Conservation (phyloP, 2,888 invertebrate species). For the Apocheima hispidaria region DNA sequence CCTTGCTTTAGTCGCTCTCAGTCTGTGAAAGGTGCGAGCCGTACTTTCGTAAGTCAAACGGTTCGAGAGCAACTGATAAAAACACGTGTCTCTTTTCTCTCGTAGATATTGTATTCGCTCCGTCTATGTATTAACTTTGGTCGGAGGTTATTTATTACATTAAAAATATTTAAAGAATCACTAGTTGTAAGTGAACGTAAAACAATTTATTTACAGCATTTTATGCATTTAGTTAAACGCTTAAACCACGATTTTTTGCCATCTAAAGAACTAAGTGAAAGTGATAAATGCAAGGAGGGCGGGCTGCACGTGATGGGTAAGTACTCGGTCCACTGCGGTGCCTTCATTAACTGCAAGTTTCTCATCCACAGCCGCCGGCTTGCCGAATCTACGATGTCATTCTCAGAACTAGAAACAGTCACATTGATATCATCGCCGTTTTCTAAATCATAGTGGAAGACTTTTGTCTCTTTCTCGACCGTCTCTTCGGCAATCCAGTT, state of each 20-base stretch:
- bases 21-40: too few species aligned
- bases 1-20: too few species aligned
- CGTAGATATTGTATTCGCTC: too few species aligned
- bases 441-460: constrained; percentile 42
- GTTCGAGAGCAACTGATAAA: too few species aligned
- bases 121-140: too few species aligned
- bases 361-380: constrained; percentile 53
- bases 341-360: constrained; percentile 59
- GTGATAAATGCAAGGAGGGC: constrained; percentile 60
- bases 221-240: constrained; percentile 59
- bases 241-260: constrained; percentile 59
- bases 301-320: constrained; percentile 55
- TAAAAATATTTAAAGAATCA: neutral
- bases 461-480: constrained; percentile 39
- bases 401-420: constrained; percentile 22
- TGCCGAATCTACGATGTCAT: constrained; percentile 33
- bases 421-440: constrained; percentile 16
- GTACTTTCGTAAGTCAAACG: too few species aligned
- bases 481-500: constrained; percentile 57
- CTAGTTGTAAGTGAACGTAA: neutral
- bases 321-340: constrained; percentile 61
- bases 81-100: too few species aligned
- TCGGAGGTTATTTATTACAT: neutral
- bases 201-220: constrained; percentile 67
- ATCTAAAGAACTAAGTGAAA: constrained; percentile 50